Evolutionary conservation across 2,113 vertebrate species (phyloP).

Genomic region (Rhinolophus sinicus): DNA sequence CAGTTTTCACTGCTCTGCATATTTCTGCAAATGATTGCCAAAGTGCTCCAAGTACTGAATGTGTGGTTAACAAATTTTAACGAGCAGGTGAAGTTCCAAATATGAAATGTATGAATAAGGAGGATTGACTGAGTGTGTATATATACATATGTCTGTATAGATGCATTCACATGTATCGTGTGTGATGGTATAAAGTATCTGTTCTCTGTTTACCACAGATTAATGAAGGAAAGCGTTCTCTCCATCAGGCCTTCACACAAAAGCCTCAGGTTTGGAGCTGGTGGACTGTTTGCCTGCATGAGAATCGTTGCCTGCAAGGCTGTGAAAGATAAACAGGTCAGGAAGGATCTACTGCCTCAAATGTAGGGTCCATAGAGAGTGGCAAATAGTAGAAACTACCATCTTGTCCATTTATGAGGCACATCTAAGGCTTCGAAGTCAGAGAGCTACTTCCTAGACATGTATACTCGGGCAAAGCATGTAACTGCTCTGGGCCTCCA

Average conservation of each 20-base stretch:
- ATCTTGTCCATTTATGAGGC: background rate
- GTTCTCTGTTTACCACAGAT: background rate
- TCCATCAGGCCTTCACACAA: background rate
- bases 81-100: background rate
- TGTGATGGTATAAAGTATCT: background rate
- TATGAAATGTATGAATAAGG: background rate
- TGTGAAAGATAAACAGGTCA: background rate
- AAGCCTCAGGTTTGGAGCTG: background rate
- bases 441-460: background rate
- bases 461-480: background rate
- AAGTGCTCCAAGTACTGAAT: background rate
- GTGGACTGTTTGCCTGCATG: background rate
- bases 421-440: background rate
- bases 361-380: background rate
- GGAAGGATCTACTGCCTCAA: background rate
- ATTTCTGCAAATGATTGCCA: background rate
- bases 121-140: background rate
- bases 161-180: background rate
- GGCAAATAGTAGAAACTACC: background rate
- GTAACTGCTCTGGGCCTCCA: background rate
- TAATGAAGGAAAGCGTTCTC: background rate
- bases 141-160: background rate
- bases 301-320: background rate
- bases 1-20: background rate
- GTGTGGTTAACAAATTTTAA: background rate